Evolutionary conservation across 2,888 invertebrate genomes (phyloP), one percentile per base, ranked within the genome.

Genomic region (Nephrotoma flavescens): DNA sequence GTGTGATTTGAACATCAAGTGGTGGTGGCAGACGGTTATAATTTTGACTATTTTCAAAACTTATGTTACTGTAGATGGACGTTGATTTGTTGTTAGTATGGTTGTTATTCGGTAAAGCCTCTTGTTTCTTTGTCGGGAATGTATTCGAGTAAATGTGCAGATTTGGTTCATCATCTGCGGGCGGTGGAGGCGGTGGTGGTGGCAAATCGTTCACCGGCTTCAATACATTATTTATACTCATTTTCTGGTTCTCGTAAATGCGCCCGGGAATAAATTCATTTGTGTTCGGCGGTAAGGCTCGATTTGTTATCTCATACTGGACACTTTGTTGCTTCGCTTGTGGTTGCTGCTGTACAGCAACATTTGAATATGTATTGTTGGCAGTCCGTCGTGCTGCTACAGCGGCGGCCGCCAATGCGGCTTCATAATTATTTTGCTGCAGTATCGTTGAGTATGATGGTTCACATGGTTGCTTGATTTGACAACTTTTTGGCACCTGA

Each of bases 401-500:
- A 2, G 71, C 19, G 1, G 85, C 31, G 2, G 31, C 47, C 11
- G 86, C 87, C 90, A 90, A 57, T 87, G 83, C 88, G 89, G 47
- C 91, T 83, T 86, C 71, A 52, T 87, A 87, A 42, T 89, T 86
- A 42, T 41, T 71, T 12, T 86, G 83, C 88, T 94, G 95, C 83
- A 95, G 91, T 86, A 96, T 93, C 42, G 95, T 94, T 52, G 96
- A 95, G 90, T 95, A 96, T 7, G 95, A 95, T 2, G 96, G 96
- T 89, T 95, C 95, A 86, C 95, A 92, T 86, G 95, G 92, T 89
- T 94, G 93, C 90, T 94, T 95, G 86, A 96, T 93, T 4, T 93
- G 93, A 89, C 95, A 95, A 91, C 96, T 96, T 89, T 95, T 95
- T 88, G 96, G 96, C 89, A 96, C 95, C 44, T 85, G 85, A 15